A percentile compares a stretch with the other conserved stretches of the same genome.
Evolutionary conservation across 1,140 invertebrate species (phyloP).

Genomic region (Drosophila sucinea): DNA sequence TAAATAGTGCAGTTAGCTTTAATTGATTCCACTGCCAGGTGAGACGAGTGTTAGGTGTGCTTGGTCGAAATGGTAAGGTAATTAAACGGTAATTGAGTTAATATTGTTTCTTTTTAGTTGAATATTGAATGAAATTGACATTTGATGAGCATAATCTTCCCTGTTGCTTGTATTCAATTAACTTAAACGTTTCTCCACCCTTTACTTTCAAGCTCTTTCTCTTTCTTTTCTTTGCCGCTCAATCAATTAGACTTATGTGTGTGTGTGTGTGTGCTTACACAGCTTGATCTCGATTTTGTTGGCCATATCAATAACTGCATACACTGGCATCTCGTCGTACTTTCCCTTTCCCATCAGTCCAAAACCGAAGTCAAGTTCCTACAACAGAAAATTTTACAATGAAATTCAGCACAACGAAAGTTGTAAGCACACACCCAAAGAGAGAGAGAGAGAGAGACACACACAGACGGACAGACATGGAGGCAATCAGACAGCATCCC

Average conservation of each 20-base stretch:
- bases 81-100: slow-evolving; percentile 17
- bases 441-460: neutral
- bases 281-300: slow-evolving; percentile 30
- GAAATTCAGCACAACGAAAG: slow-evolving; percentile 79
- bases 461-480: slow-evolving; percentile 3
- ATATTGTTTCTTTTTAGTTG: neutral
- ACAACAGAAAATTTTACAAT: slow-evolving; percentile 66
- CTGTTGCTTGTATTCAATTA: slow-evolving; percentile 55
- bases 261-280: slow-evolving; percentile 15
- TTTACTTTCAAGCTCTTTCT: slow-evolving; percentile 15
- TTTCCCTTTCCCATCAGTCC: slow-evolving; percentile 73
- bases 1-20: slow-evolving; percentile 27
- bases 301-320: slow-evolving; percentile 74
- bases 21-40: slow-evolving; percentile 7
- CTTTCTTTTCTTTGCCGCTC: slow-evolving; percentile 24
- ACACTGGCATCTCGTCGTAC: slow-evolving; percentile 25
- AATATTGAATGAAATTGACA: slow-evolving; percentile 8
- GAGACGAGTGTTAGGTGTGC: neutral
- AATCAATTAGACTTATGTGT: slow-evolving; percentile 62
- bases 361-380: slow-evolving; percentile 12
- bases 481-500: slow-evolving; percentile 15
- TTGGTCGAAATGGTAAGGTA: neutral
- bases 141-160: slow-evolving; percentile 25
- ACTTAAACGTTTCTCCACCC: slow-evolving; percentile 64
- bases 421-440: slow-evolving; percentile 38